Base-by-base conservation (phyloP, 1,140 invertebrate genomes). In the Papilio polyxenes region DNA sequence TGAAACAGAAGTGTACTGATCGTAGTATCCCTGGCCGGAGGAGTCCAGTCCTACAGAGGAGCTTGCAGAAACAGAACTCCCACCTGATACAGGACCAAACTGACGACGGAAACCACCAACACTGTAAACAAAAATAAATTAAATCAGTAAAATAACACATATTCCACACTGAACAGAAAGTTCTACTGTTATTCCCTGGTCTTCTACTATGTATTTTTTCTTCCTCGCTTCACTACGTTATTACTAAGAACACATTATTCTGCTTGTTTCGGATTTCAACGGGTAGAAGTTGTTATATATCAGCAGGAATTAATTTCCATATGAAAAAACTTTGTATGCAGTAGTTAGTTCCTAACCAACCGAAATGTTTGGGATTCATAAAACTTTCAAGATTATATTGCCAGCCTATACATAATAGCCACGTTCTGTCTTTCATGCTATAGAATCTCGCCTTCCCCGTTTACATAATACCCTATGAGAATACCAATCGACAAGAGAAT, bases 41-140 rank as follows among this genome's bases (percentile, higher is more conserved):
- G 65, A 72, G 65, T 72, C 65, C 13, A 72, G 2, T 72, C 31
- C 65, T 31, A 72, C 65, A 72, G 65, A 72, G 11, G 65, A 72
- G 65, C 65, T 15, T 15, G 65, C 65, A 11, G 65, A 72, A 15
- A 72, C 65, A 15, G 65, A 72, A 37, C 65, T 31, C 6, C 65
- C 65, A 15, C 65, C 65, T 31, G 65, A 13, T 11, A 72, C 65
- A 13, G 65, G 65, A 15, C 65, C 65, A 37, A 17, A 72, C 65
- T 72, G 65, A 72, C 65, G 65, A 37, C 65, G 65, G 5, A 40
- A 72, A 7, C 65, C 65, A 37, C 65, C 65, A 37, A 11, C 65
- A 17, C 65, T 72, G 31, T 11, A 13, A 40, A 72, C 65, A 72
- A 37, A 72, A 5, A 72, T 53, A 20, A 2, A 59, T 59, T 17